Evolutionary conservation across 2,888 invertebrate genomes (phyloP), one percentile per base, ranked within the genome.

Genomic region (Margaritifera margaritifera): DNA sequence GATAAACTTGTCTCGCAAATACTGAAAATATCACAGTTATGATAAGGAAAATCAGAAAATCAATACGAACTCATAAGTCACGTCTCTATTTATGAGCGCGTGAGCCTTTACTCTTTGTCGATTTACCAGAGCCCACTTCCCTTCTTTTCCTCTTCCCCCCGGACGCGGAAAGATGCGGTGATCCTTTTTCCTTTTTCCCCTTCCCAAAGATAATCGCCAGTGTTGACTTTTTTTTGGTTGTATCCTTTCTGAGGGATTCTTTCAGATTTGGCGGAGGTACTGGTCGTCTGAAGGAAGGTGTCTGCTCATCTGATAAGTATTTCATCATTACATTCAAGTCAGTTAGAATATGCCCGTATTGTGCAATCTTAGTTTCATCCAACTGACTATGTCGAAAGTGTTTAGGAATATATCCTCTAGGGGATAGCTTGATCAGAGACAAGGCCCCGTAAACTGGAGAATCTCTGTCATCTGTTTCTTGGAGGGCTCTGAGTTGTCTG

Each of bases 171-270:
- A 65, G 64, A 18, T 68, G 67, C n/a, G 72, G 69, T 55, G 66
- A 68, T 57, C 70, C 67, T 55, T 72, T 69, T 11, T 70, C 72
- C 25, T 67, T 73, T 58, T 71, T 80, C 6, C 74, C 69, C 50
- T 81, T 79, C 8, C 85, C 85, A 62, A 85, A 79, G 8, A 85
- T 69, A 50, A 82, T 82, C 18, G 85, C 84, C 20, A 85, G 66
- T 3, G 83, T 80, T 2, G 83, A 84, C 19, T 79, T 72, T 60
- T 83, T 83, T 6, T 62, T 60, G 19, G 69, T 75, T 22, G 57
- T 50, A 15, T 66, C 66, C 3, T 61, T 54, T 27, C 57, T 57
- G 19, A 69, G 67, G 42, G 71, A 65, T 25, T 70, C 68, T 11
- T 69, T 71, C 19, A 75, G 74, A 58, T 79, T 76, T 20, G 77